phyloP scores from a whole-genome alignment of 2,888 invertebrate genomes.

The Cabera pusaria region DNA sequence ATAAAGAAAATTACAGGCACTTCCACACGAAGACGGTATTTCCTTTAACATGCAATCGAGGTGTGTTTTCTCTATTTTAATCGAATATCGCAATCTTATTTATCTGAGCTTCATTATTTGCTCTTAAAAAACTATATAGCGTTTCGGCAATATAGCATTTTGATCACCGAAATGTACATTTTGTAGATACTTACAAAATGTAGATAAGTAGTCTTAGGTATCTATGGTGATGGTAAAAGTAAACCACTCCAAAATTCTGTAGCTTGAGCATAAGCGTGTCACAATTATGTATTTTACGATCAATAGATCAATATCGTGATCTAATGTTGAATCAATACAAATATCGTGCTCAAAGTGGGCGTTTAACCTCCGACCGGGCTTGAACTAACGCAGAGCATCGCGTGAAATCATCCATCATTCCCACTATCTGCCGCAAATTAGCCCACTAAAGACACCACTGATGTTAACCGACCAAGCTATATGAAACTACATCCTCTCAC shows the following conservation, averaged over 20 bases:
- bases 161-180: no score
- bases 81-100: no score
- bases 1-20: slow-evolving; percentile 56
- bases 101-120: no score
- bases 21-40: slow-evolving; percentile 36
- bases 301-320: slow-evolving; percentile 57
- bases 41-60: slow-evolving; percentile 14
- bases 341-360: slow-evolving; percentile 77
- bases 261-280: slow-evolving; percentile 2
- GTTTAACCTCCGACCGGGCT: slow-evolving; percentile 76
- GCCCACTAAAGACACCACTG: slow-evolving; percentile 66
- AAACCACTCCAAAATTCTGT: neutral
- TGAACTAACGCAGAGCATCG: slow-evolving; percentile 59
- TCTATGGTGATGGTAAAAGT: no score
- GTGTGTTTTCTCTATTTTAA: no score
- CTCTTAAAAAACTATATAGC: no score
- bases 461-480: slow-evolving; percentile 45
- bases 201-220: no score
- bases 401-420: slow-evolving; percentile 73
- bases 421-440: slow-evolving; percentile 71
- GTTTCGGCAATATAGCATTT: no score
- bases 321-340: slow-evolving; percentile 75
- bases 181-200: no score
- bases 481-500: slow-evolving; percentile 25
- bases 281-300: slow-evolving; percentile 10